Evolutionary conservation across 92 coral and sea anemone genomes (phyloP), one percentile per base, ranked within the genome.

Genomic region (Scolanthus callimorphus): DNA sequence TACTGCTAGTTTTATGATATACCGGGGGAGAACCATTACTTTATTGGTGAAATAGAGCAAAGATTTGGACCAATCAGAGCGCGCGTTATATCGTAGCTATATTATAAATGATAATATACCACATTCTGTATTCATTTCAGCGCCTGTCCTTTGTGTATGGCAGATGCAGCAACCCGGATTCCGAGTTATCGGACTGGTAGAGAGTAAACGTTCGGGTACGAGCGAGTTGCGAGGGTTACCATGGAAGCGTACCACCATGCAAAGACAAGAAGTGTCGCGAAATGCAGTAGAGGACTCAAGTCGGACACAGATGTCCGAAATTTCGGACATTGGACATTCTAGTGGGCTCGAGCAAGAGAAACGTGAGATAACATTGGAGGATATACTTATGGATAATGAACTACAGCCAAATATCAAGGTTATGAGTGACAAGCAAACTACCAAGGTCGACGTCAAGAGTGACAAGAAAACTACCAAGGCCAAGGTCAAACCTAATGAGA

Each of bases 71-170:
- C n/a, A n/a, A n/a, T n/a, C n/a, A n/a, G n/a, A n/a, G n/a, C n/a
- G n/a, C n/a, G n/a, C n/a, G n/a, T n/a, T n/a, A n/a, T n/a, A n/a
- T n/a, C n/a, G n/a, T n/a, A n/a, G n/a, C n/a, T n/a, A n/a, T n/a
- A n/a, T n/a, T n/a, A n/a, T n/a, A n/a, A n/a, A n/a, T n/a, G n/a
- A n/a, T n/a, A n/a, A n/a, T n/a, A n/a, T n/a, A n/a, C n/a, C n/a
- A n/a, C n/a, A n/a, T n/a, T n/a, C n/a, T n/a, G n/a, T n/a, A n/a
- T 34, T 34, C 8, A 11, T 41, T 62, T 24, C 75, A 82, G 89
- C 83, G 26, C 83, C 89, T 53, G 29, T 82, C 3, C 74, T 69
- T 31, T 82, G 76, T 46, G 70, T 82, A 0, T 68, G 79, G 79
- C 68, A 54, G 21, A 82, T 76, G 49, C 78, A 62, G 29, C 46